phyloP scores from a whole-genome alignment of 2,797 vertebrate species.

The Ispidina picta region DNA sequence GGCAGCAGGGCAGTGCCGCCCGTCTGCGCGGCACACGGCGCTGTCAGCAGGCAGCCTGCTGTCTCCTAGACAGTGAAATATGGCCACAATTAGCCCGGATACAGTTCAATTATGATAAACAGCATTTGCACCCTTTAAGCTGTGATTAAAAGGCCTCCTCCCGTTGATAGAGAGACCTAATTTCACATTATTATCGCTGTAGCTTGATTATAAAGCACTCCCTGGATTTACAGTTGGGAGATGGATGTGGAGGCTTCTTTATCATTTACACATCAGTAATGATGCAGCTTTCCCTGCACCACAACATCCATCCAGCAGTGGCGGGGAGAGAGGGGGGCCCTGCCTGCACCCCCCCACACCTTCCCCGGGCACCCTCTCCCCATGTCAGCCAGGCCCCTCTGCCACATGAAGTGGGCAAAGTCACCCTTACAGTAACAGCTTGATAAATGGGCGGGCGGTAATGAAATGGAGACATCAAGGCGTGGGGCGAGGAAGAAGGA shows the following conservation, averaged over 20 bases:
- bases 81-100: conserved; percentile 97
- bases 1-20: conserved; percentile 17
- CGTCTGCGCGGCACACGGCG: background rate
- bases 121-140: conserved; percentile 91
- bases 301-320: conserved; percentile 58
- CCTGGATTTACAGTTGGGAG: conserved; percentile 78
- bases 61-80: conserved; percentile 94
- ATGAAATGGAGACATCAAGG: conserved; percentile 99
- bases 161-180: conserved; percentile 95
- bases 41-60: conserved; percentile 72
- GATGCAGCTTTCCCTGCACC: conserved; percentile 80
- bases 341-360: conserved; percentile 45
- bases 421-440: conserved; percentile 87
- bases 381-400: conserved; percentile 61
- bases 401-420: conserved; percentile 85
- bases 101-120: conserved; percentile 98
- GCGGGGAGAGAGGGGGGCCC: conserved; percentile 56
- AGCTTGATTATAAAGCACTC: conserved; percentile 88
- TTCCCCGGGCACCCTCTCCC: conserved; percentile 62
- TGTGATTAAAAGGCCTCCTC: conserved; percentile 95
- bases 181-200: conserved; percentile 92
- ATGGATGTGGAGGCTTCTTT: conserved; percentile 88
- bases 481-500: conserved; percentile 91
- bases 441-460: conserved; percentile 97
- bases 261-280: conserved; percentile 94